Evolutionary conservation across 2,888 invertebrate species (phyloP).

Genomic region (Ormyrus nitidulus): DNA sequence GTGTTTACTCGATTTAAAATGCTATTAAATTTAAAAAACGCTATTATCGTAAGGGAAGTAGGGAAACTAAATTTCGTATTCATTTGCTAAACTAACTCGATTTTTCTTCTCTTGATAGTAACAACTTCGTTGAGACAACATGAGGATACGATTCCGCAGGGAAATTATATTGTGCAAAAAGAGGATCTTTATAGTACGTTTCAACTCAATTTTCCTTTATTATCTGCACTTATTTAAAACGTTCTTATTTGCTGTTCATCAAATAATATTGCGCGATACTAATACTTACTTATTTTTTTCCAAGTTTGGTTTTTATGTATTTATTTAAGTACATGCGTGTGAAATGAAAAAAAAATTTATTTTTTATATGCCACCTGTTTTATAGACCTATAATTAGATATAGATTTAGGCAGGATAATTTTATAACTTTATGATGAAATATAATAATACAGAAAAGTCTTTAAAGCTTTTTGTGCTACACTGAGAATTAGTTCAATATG

Average conservation of each 20-base stretch:
- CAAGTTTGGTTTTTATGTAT: background rate
- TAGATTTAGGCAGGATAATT: background rate
- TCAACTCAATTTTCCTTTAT: conserved; percentile 23
- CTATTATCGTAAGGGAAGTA: conserved; percentile 10
- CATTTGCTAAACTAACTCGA: conserved; percentile 43
- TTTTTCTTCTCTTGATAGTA: conserved; percentile 24
- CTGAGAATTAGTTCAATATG: no score
- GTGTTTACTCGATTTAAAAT: background rate
- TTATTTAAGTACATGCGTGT: background rate
- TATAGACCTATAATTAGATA: background rate
- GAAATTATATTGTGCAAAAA: conserved; percentile 49
- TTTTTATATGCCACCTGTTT: background rate
- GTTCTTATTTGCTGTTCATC: no score
- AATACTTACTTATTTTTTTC: conserved; percentile 4
- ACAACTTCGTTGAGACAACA: conserved; percentile 26
- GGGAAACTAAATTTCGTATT: conserved; percentile 37
- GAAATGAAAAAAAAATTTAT: background rate
- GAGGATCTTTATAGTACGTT: conserved; percentile 21
- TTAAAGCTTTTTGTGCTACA: no score
- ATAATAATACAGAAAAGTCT: no score
- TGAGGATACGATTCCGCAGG: conserved; percentile 45
- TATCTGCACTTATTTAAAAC: conserved; percentile 20
- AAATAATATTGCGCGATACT: no score
- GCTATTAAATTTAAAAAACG: conserved; percentile 12
- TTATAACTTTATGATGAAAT: no score